Evolutionary conservation across 2,888 invertebrate genomes (phyloP).

Genomic region (Antheraea assamensis): DNA sequence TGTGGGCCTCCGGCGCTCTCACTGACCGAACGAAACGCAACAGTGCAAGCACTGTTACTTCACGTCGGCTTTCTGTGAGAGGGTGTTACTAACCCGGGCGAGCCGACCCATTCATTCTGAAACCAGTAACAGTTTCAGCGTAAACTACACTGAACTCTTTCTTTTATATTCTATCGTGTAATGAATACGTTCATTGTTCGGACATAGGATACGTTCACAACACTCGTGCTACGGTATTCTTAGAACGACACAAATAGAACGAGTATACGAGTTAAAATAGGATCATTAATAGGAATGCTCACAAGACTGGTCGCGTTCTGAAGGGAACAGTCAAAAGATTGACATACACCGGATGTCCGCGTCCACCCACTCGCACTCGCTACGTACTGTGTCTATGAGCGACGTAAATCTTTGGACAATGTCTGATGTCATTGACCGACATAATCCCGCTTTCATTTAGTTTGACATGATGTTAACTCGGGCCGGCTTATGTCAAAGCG

Average conservation of each 20-base stretch:
- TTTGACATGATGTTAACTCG: neutral
- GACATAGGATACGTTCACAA: neutral
- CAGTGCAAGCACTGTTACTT: no score
- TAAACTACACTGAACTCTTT: neutral
- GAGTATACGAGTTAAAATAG: neutral
- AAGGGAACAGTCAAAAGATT: constrained; percentile 47
- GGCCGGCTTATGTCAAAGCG: no score
- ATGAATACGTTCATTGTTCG: neutral
- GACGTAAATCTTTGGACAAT: constrained; percentile 24
- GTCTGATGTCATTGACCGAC: neutral
- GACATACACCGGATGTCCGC: constrained; percentile 53
- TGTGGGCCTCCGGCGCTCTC: no score
- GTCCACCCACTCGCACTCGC: constrained; percentile 28
- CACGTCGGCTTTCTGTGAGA: no score
- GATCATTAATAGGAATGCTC: neutral
- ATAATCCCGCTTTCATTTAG: neutral
- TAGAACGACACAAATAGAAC: neutral
- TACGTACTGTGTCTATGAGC: constrained; percentile 39
- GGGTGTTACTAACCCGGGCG: no score
- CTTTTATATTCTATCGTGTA: neutral
- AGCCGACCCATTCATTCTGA: no score
- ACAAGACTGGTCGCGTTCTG: constrained; percentile 22
- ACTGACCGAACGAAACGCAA: no score
- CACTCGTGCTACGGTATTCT: neutral
- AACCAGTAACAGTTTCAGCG: no score